Percentiles rank a stretch among this genome's conserved stretches.
Conservation (phyloP, 1,140 invertebrate species). For the Cheumatopsyche charites region DNA sequence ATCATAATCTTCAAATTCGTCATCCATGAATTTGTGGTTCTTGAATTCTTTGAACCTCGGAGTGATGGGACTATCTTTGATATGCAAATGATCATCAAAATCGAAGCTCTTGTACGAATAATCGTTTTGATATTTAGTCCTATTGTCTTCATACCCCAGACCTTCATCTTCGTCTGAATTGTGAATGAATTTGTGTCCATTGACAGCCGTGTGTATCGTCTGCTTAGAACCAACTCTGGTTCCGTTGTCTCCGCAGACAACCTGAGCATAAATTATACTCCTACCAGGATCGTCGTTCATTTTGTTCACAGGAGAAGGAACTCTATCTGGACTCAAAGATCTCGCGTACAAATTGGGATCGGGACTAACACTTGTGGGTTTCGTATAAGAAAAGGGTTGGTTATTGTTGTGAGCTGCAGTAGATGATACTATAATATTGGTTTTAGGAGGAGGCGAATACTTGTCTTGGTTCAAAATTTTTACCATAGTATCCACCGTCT, state of each 20-base stretch:
- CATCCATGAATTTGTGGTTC: slow-evolving; percentile 57
- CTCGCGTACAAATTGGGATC: slow-evolving; percentile 60
- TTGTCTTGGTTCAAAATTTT: slow-evolving; percentile 69
- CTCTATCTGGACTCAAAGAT: slow-evolving; percentile 57
- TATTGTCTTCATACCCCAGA: slow-evolving; percentile 67
- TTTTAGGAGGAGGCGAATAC: slow-evolving; percentile 68
- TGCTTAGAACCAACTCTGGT: slow-evolving; percentile 55
- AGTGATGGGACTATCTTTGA: slow-evolving; percentile 58
- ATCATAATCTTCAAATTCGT: slow-evolving; percentile 53
- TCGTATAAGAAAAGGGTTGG: slow-evolving; percentile 76
- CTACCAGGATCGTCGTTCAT: slow-evolving; percentile 51
- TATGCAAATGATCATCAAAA: slow-evolving; percentile 49
- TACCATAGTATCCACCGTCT: slow-evolving; percentile 69
- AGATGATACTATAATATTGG: slow-evolving; percentile 66
- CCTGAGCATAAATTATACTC: slow-evolving; percentile 76
- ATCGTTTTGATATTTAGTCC: slow-evolving; percentile 51
- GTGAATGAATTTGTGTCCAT: slow-evolving; percentile 56
- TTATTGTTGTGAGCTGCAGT: slow-evolving; percentile 73
- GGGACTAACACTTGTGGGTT: slow-evolving; percentile 61
- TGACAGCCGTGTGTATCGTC: slow-evolving; percentile 63
- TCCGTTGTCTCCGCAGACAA: slow-evolving; percentile 61
- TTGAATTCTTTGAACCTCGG: slow-evolving; percentile 59
- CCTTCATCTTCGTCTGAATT: slow-evolving; percentile 78
- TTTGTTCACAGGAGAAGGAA: slow-evolving; percentile 57
- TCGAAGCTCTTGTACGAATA: slow-evolving; percentile 54